These are phyloP conservation scores for Cisticola juncidis DNA, from an alignment of 2,113 vertebrate genomes.

Conservation along the genomic window DNA sequence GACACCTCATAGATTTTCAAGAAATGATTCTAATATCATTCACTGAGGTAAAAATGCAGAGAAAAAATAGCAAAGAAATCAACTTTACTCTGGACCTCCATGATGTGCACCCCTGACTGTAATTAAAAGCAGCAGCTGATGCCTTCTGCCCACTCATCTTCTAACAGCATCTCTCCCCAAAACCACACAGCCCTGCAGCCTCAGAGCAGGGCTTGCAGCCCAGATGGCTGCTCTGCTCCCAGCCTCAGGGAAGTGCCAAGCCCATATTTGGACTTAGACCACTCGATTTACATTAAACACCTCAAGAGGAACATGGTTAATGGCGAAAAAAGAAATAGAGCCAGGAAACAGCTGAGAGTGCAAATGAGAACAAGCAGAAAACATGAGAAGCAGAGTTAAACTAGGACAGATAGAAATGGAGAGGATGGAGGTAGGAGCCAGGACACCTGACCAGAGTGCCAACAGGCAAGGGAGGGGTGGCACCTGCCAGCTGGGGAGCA, in stretches of 20 bases:
- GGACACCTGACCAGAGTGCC: neutral
- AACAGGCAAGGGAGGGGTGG: neutral
- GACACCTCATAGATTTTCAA: rapidly evolving
- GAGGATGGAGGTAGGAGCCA: neutral
- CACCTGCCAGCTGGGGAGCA: neutral
- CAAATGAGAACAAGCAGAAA: neutral
- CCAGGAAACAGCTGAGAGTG: neutral
- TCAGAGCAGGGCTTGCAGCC: neutral
- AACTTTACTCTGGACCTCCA: neutral
- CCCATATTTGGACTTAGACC: neutral
- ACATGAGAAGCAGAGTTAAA: neutral
- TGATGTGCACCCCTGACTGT: neutral
- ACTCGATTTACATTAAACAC: neutral
- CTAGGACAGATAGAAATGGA: neutral
- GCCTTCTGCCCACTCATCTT: neutral
- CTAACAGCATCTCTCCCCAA: neutral
- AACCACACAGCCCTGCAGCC: neutral
- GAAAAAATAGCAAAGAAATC: neutral
- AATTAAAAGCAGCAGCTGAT: neutral
- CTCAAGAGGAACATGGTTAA: neutral
- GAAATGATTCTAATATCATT: rapidly evolving
- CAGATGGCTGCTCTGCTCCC: neutral
- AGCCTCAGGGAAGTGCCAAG: neutral
- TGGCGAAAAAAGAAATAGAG: neutral
- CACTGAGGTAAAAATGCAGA: neutral